Conservation (phyloP, 2,888 invertebrate genomes). For the Apomyelois bistriatella region DNA sequence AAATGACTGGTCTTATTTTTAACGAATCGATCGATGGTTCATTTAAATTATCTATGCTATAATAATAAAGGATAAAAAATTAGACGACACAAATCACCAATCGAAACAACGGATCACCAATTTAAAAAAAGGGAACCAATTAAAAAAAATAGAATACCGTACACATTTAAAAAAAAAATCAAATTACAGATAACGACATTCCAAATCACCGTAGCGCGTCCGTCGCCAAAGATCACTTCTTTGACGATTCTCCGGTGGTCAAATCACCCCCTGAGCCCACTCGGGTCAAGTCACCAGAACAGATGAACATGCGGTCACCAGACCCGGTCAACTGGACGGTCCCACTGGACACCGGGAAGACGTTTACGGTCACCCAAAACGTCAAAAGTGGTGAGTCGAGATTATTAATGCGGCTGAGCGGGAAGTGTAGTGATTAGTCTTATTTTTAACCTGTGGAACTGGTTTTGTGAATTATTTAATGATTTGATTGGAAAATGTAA, state of each 20-base stretch:
- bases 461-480: slow-evolving; percentile 31
- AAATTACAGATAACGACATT: slow-evolving; percentile 64
- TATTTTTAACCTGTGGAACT: slow-evolving; percentile 25
- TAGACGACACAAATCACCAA: no score
- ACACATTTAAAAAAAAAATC: not conserved
- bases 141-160: no score
- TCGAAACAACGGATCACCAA: no score
- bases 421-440: slow-evolving; percentile 43
- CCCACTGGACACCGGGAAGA: slow-evolving; percentile 95
- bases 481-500: no score
- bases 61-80: no score
- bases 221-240: slow-evolving; percentile 75
- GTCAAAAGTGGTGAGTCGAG: slow-evolving; percentile 83
- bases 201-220: slow-evolving; percentile 74
- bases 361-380: slow-evolving; percentile 95
- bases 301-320: slow-evolving; percentile 94
- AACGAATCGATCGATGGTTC: no score
- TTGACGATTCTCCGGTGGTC: slow-evolving; percentile 83
- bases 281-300: slow-evolving; percentile 94
- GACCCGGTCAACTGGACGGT: slow-evolving; percentile 98
- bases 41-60: no score
- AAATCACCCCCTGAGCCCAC: slow-evolving; percentile 97
- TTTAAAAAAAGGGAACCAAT: no score
- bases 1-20: no score
- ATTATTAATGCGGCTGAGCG: slow-evolving; percentile 48